A percentile compares a stretch with the other conserved stretches of the same genome.
phyloP scores from a whole-genome alignment of 1,140 invertebrate genomes.

The Scaptomyza hsui region DNA sequence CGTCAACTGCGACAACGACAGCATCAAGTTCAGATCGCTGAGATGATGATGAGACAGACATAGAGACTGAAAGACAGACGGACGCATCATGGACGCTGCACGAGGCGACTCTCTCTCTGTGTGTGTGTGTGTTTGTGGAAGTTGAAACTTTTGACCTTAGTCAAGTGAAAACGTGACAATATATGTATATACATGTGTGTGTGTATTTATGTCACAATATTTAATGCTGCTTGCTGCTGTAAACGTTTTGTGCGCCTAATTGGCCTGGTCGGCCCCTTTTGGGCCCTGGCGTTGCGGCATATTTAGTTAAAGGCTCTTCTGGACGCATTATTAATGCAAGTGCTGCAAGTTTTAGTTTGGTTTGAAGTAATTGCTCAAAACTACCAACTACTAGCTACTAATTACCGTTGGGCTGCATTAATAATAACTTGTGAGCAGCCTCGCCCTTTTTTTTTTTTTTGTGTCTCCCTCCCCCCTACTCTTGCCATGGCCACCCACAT shows the following conservation, averaged over 20 bases:
- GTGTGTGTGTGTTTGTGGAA: background rate
- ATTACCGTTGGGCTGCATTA: conserved; percentile 51
- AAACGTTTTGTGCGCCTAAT: conserved; percentile 51
- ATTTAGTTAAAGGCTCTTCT: conserved; percentile 40
- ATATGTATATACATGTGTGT: conserved; percentile 11
- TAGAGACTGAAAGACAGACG: background rate
- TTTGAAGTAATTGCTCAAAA: background rate
- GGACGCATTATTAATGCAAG: conserved; percentile 64
- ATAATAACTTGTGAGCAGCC: conserved; percentile 17
- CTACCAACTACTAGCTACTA: conserved; percentile 40
- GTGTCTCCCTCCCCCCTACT: background rate
- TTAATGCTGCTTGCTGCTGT: background rate
- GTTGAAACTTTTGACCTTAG: conserved; percentile 75
- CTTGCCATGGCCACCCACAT: background rate
- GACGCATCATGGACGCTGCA: conserved; percentile 1
- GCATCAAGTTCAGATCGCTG: conserved; percentile 70
- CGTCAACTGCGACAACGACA: conserved; percentile 40
- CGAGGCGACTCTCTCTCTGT: background rate
- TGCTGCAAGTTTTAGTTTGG: conserved; percentile 53
- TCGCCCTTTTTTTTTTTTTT: background rate
- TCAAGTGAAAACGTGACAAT: conserved; percentile 74
- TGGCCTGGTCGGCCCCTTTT: conserved; percentile 32
- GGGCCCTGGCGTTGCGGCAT: conserved; percentile 7
- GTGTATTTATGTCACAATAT: conserved; percentile 15
- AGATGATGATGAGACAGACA: conserved; percentile 25